Conservation (phyloP, 1,140 invertebrate species). For the Aphidius gifuensis region DNA sequence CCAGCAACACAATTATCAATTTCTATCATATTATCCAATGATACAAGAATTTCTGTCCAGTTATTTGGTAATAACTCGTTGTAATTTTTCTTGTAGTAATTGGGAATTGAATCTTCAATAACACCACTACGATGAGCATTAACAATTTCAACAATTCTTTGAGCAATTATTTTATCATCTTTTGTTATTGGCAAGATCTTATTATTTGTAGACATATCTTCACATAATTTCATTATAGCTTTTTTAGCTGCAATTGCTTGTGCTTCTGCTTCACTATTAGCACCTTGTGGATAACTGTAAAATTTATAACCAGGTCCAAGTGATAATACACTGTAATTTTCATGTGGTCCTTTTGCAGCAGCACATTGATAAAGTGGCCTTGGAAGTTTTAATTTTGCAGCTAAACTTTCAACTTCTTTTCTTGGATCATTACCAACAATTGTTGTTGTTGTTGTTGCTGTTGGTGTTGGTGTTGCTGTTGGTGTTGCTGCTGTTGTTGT, state of each 20-base stretch:
- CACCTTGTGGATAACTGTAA: constrained; percentile 61
- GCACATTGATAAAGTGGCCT: constrained; percentile 33
- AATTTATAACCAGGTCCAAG: constrained; percentile 51
- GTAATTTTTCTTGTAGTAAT: constrained; percentile 53
- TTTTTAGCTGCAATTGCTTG: constrained; percentile 55
- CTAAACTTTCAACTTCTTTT: constrained; percentile 24
- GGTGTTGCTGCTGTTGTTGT: constrained; percentile 26
- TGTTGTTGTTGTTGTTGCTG: neutral
- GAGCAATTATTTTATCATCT: constrained; percentile 38
- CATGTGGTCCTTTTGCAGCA: no score
- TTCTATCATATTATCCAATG: neutral
- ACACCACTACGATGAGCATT: constrained; percentile 56
- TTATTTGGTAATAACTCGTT: constrained; percentile 56
- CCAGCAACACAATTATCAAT: constrained; percentile 53
- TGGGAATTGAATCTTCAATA: constrained; percentile 38
- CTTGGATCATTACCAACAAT: constrained; percentile 28
- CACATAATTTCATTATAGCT: constrained; percentile 52
- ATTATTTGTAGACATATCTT: constrained; percentile 37
- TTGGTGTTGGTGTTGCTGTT: neutral
- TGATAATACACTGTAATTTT: constrained; percentile 35
- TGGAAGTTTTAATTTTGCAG: constrained; percentile 22
- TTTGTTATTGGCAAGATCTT: constrained; percentile 32
- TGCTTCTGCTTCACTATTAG: constrained; percentile 53
- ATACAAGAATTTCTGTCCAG: constrained; percentile 49
- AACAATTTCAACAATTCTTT: constrained; percentile 53